Conservation (phyloP, 2,888 invertebrate species). For the Drosophila meridiana region DNA sequence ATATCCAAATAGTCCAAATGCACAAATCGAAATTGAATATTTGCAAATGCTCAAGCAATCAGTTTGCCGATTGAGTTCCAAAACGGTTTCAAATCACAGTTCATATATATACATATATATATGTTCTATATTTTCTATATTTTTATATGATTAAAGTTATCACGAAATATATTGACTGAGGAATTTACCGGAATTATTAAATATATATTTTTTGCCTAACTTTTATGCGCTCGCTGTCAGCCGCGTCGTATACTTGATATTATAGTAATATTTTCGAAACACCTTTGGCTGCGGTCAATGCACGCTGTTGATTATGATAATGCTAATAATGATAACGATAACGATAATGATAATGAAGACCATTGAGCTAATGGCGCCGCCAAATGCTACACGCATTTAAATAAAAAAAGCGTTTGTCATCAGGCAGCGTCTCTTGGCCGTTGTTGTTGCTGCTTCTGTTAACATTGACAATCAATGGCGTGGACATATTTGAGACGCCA, state of each 20-base stretch:
- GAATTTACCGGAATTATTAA: neutral
- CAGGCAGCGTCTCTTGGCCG: constrained; percentile 17
- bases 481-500: constrained; percentile 54
- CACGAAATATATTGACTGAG: neutral
- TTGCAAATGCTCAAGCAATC: constrained; percentile 14
- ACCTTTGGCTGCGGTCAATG: constrained; percentile 53
- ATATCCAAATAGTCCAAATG: constrained; percentile 9
- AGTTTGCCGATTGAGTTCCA: constrained; percentile 3
- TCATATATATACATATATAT: too few species aligned
- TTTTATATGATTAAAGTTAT: neutral
- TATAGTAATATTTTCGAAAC: constrained; percentile 4
- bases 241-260: constrained; percentile 57
- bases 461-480: constrained; percentile 69
- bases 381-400: constrained; percentile 72
- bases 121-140: too few species aligned
- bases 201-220: constrained; percentile 58
- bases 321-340: constrained; percentile 9
- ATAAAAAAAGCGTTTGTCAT: constrained; percentile 77
- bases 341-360: constrained; percentile 30
- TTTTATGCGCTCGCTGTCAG: constrained; percentile 42
- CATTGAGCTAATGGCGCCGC: constrained; percentile 34
- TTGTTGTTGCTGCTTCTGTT: constrained; percentile 22
- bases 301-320: constrained; percentile 31
- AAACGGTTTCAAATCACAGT: neutral
- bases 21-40: constrained; percentile 32